Conservation (phyloP, 37 sponge, comb jelly and placozoan species). For the Agelas oroides region DNA sequence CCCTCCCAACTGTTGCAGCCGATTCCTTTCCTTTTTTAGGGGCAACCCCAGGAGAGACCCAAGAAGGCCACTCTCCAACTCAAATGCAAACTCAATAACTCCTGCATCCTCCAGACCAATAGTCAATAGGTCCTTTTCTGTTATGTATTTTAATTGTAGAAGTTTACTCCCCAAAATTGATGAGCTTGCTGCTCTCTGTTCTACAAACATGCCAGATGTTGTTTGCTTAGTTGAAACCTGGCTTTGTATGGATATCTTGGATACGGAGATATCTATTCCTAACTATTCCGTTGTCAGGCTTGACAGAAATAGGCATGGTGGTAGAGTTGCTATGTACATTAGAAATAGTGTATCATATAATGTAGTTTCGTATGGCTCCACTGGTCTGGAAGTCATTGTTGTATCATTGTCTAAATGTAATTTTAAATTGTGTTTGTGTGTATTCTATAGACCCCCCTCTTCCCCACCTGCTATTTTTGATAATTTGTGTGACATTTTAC, state of each 20-base stretch:
- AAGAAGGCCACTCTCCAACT: too few relatives aligned
- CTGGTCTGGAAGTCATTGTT: background rate
- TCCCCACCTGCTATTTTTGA: constrained; percentile 21
- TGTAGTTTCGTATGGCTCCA: background rate
- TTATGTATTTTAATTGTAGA: constrained; percentile 17
- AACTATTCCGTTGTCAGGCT: constrained; percentile 10
- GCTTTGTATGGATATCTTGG: background rate
- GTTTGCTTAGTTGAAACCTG: constrained; percentile 32
- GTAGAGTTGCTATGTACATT: constrained; percentile 19
- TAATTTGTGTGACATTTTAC: constrained; percentile 2
- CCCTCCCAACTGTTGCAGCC: too few relatives aligned
- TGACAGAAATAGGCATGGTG: constrained; percentile 29
- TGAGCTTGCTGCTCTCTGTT: constrained; percentile 16
- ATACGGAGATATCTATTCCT: constrained; percentile 5
- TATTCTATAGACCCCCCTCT: constrained; percentile 32
- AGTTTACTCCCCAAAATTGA: constrained; percentile 29
- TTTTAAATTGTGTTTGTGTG: constrained; percentile 20
- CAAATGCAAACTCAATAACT: background rate
- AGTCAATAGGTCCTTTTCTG: background rate
- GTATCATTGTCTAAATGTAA: background rate
- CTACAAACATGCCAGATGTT: constrained; percentile 4
- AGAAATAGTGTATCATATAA: background rate
- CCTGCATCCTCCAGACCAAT: background rate
- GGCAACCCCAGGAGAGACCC: too few relatives aligned
- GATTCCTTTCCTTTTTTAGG: too few relatives aligned